Percentiles rank a stretch among this genome's conserved stretches.
These are phyloP conservation scores for Mythimna pallens DNA, from an alignment of 2,888 invertebrate genomes.

Conservation along the genomic window DNA sequence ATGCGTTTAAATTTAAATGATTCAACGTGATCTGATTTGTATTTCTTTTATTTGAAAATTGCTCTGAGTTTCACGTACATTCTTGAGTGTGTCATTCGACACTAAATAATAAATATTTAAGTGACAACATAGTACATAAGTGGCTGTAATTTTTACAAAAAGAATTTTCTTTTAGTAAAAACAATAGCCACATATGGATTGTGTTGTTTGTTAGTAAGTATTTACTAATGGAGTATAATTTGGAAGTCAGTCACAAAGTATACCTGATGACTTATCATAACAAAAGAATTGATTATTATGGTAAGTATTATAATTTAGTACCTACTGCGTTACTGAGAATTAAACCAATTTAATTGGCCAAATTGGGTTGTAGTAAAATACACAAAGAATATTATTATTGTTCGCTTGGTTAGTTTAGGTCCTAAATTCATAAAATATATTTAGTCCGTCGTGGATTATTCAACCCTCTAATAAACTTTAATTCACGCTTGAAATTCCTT, in stretches of 20 bases:
- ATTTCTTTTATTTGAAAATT: conserved; percentile 23
- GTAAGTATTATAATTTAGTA: not conserved
- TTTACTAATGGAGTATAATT: conserved; percentile 6
- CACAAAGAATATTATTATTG: not conserved
- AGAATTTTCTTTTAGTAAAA: not conserved
- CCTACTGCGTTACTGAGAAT: not conserved
- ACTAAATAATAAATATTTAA: conserved; percentile 6
- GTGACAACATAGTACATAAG: conserved; percentile 17
- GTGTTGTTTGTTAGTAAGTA: too few relatives aligned
- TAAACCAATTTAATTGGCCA: not conserved
- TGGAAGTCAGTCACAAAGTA: conserved; percentile 2
- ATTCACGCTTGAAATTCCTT: conserved; percentile 3
- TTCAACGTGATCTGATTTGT: conserved; percentile 40
- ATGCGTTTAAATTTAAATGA: conserved; percentile 47
- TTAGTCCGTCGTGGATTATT: not conserved
- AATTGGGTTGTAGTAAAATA: not conserved
- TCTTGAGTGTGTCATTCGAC: not conserved
- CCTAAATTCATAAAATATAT: not conserved
- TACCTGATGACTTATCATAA: not conserved
- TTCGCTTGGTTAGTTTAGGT: not conserved
- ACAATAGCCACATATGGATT: too few relatives aligned
- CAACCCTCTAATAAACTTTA: not conserved
- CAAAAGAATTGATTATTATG: not conserved
- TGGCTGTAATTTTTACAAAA: not conserved
- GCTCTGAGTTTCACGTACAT: not conserved